phyloP scores from a whole-genome alignment of 2,797 vertebrate species.

The Lacerta viridis region DNA sequence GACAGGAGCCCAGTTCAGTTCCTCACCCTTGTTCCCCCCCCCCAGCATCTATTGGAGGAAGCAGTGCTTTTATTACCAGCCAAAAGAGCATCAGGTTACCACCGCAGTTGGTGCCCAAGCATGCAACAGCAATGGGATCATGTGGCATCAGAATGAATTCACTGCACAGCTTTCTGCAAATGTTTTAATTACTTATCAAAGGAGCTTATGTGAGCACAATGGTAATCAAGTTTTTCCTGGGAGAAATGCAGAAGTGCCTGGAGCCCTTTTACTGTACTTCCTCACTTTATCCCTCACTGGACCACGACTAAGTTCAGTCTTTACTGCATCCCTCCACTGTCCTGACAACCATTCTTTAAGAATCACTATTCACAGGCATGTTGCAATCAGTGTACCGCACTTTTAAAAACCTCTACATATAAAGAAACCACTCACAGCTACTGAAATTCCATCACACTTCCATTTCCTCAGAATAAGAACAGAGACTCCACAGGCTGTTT shows the following conservation, averaged over 20 bases:
- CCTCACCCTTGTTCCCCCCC: conserved; percentile 16
- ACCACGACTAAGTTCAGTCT: background rate
- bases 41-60: conserved; percentile 43
- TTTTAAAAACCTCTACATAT: background rate
- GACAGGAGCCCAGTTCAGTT: conserved; percentile 40
- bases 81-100: conserved; percentile 50
- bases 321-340: background rate
- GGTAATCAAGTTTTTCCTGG: conserved; percentile 26
- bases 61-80: conserved; percentile 54
- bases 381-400: background rate
- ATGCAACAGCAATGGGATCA: conserved; percentile 29
- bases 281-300: background rate
- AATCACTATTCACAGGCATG: conserved; percentile 7
- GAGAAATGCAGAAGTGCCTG: conserved; percentile 3
- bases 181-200: conserved; percentile 45
- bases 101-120: conserved; percentile 35
- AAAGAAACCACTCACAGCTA: background rate
- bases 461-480: conserved; percentile 23
- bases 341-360: background rate
- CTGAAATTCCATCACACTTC: background rate
- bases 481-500: background rate
- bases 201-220: conserved; percentile 38
- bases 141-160: background rate
- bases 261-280: background rate
- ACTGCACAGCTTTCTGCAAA: conserved; percentile 35